Evolutionary conservation across 1,140 invertebrate genomes (phyloP).

Genomic region (Drosophila parabipectinata): DNA sequence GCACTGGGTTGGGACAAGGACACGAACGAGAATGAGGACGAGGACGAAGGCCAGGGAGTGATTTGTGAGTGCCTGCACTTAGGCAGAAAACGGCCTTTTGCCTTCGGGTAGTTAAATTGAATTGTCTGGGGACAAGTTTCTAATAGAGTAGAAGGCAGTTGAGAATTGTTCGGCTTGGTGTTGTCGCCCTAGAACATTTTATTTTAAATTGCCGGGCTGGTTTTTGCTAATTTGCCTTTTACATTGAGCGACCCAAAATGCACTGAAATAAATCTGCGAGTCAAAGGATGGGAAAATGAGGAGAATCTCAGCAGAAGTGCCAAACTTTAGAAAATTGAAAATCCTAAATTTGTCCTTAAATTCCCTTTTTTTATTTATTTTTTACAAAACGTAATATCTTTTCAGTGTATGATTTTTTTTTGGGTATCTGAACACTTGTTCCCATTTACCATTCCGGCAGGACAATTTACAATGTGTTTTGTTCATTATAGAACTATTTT

Average conservation of each 20-base stretch:
- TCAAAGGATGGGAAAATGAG: not conserved
- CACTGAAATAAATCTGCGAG: conserved; percentile 27
- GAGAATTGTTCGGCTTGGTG: conserved; percentile 43
- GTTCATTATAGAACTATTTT: conserved; percentile 81
- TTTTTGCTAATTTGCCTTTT: conserved; percentile 80
- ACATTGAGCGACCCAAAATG: conserved; percentile 48
- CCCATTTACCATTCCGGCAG: conserved; percentile 72
- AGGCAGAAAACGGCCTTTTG: conserved; percentile 36
- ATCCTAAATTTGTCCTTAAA: too few species aligned
- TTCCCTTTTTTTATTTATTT: too few species aligned
- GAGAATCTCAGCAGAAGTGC: not conserved
- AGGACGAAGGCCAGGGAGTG: conserved; percentile 25
- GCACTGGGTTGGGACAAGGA: conserved; percentile 2
- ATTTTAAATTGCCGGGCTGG: conserved; percentile 73
- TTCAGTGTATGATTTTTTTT: conserved; percentile 34
- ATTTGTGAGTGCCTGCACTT: conserved; percentile 63
- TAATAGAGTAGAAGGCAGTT: conserved; percentile 72
- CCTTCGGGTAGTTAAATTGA: conserved; percentile 70
- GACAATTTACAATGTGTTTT: conserved; percentile 82
- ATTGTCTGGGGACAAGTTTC: conserved; percentile 78
- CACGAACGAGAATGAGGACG: not conserved
- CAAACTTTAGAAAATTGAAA: not conserved
- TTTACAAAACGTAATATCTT: too few species aligned
- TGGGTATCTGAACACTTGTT: conserved; percentile 55
- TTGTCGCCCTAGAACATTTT: conserved; percentile 63